Base-by-base conservation (phyloP, 2,113 vertebrate genomes). In the Thalassarche chlororhynchos region DNA sequence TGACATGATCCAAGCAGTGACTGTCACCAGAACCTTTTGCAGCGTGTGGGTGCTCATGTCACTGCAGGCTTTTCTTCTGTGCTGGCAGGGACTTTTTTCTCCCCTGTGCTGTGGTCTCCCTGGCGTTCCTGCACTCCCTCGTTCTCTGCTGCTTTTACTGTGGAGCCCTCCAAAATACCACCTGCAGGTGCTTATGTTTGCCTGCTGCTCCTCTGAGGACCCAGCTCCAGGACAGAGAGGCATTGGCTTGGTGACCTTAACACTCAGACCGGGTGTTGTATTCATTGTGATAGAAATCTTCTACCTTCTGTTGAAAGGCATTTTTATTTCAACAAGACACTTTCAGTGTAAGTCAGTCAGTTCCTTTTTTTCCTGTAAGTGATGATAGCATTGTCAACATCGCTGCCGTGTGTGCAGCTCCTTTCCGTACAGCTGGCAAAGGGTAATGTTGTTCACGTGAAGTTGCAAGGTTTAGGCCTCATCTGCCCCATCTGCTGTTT, bases 41-140 rank as follows among this genome's bases (percentile, higher is more conserved):
- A 66, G 17, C 2, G 1, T 15, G 24, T 40, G 12, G 5, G 12
- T 69, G 15, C 11, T 81, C 17, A 0, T 24, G 32, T 6, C 10
- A 5, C 38, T 44, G 34, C 12, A 75, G 32, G 18, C 14, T 65
- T 81, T 88, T 40, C 15, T 46, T n/a, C 40, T 61, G 19, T 29
- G 12, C 18, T 20, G 17, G 17, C 16, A 76, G 32, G 14, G 29
- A 57, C 38, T 66, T 71, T 7, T 19, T 12, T 40, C 11, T 68
- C 14, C 15, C 4, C 6, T 55, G 18, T 51, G 15, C 29, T 58
- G 6, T 12, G 8, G 5, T 71, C 12, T 65, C 10, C 13, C 34
- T 54, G n/a, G 20, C 3, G 0, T 31, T 74, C 12, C 54, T 26
- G 8, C 0, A 0, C 6, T 47, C 36, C 24, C 6, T 69, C 0